Percentiles rank a stretch among this genome's conserved stretches.
phyloP scores from a whole-genome alignment of 2,888 invertebrate species.

The Apamea monoglypha region DNA sequence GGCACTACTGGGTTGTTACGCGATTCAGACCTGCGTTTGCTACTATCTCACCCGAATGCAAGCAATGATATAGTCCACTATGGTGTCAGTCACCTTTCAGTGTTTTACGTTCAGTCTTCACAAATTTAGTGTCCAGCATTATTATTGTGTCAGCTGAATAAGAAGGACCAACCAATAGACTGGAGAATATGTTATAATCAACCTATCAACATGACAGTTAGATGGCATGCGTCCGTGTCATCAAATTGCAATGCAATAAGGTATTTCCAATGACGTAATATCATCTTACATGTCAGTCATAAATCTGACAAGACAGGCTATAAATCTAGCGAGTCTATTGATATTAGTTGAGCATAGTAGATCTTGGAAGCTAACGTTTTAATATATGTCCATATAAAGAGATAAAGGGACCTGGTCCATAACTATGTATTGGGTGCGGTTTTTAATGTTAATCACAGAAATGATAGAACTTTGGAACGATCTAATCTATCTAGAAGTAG shows the following conservation, averaged over 20 bases:
- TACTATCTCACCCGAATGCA: not conserved
- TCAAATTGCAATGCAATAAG: slow-evolving; percentile 33
- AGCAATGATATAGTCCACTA: not conserved
- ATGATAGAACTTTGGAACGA: not conserved
- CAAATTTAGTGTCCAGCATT: not conserved
- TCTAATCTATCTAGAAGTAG: not conserved
- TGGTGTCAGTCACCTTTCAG: not conserved
- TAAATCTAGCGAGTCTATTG: slow-evolving; percentile 45
- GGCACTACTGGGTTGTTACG: not conserved
- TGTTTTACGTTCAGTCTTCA: not conserved
- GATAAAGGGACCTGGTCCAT: not conserved
- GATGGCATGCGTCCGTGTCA: slow-evolving; percentile 7
- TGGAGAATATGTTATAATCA: not conserved
- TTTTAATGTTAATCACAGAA: not conserved
- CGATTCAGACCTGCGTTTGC: no score
- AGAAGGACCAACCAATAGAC: not conserved
- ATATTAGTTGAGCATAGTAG: slow-evolving; percentile 27
- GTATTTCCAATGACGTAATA: slow-evolving; percentile 31
- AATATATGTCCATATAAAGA: not conserved
- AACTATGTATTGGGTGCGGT: not conserved
- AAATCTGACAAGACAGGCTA: slow-evolving; percentile 36
- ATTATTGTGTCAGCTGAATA: not conserved
- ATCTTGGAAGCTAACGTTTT: slow-evolving; percentile 18
- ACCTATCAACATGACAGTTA: slow-evolving; percentile 19
- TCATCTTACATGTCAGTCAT: slow-evolving; percentile 31